phyloP scores from a whole-genome alignment of 2,797 vertebrate genomes.

The Molossus molossus region DNA sequence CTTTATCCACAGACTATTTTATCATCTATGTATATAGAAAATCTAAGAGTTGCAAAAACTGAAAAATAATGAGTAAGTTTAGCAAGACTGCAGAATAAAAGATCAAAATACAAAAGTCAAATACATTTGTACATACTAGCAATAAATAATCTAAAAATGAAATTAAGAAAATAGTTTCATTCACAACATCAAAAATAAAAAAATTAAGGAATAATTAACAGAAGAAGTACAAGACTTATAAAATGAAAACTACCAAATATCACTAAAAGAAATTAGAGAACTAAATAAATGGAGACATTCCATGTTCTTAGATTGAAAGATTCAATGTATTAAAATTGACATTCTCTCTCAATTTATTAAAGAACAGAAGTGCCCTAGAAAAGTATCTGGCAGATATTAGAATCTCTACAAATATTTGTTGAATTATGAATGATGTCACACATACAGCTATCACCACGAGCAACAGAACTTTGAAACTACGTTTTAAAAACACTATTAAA shows the following conservation, averaged over 20 bases:
- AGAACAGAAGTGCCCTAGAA: neutral
- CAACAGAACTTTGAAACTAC: slow-evolving; percentile 5
- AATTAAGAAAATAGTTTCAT: slow-evolving; percentile 24
- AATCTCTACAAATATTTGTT: neutral
- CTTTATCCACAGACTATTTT: neutral
- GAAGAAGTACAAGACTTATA: neutral
- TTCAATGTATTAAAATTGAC: neutral
- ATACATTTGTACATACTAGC: neutral
- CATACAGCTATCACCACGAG: neutral
- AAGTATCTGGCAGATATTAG: neutral
- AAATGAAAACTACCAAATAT: neutral
- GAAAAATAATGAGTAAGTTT: neutral
- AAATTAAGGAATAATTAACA: neutral
- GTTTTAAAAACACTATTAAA: slow-evolving; percentile 24
- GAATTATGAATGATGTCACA: slow-evolving; percentile 37
- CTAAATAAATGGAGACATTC: slow-evolving; percentile 14
- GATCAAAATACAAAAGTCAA: neutral
- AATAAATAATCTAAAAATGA: neutral
- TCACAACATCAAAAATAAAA: slow-evolving; percentile 2
- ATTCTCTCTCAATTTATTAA: neutral
- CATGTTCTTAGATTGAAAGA: neutral
- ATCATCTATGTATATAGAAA: neutral
- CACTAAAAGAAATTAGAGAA: neutral
- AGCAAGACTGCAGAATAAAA: neutral
- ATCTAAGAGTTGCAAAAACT: neutral